phyloP scores from a whole-genome alignment of 1,140 invertebrate species.

The Atta cephalotes region DNA sequence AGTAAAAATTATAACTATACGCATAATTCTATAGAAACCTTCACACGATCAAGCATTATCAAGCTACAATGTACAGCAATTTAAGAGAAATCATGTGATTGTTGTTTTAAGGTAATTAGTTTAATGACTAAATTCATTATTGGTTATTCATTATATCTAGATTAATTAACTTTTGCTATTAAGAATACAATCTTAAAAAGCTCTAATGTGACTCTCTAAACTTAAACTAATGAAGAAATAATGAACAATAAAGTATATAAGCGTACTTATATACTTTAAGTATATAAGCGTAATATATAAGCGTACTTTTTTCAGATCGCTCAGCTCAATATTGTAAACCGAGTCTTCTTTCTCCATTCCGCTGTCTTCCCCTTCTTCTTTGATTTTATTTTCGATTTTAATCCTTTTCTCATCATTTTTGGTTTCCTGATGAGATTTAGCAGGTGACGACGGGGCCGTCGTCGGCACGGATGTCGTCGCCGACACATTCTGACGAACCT shows the following conservation, averaged over 20 bases:
- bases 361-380: slow-evolving; percentile 81
- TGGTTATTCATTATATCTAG: slow-evolving; percentile 4
- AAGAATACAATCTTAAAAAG: not conserved
- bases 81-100: slow-evolving; percentile 35
- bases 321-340: slow-evolving; percentile 78
- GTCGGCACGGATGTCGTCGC: slow-evolving; percentile 76
- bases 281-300: too few species aligned
- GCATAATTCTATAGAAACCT: not conserved
- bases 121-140: slow-evolving; percentile 47
- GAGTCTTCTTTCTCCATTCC: slow-evolving; percentile 84
- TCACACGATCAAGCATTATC: slow-evolving; percentile 23
- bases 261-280: too few species aligned
- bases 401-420: slow-evolving; percentile 55
- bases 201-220: not conserved
- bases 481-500: slow-evolving; percentile 82
- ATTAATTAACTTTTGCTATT: slow-evolving; percentile 24
- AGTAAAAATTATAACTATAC: slow-evolving; percentile 22
- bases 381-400: slow-evolving; percentile 72
- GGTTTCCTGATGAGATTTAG: slow-evolving; percentile 53
- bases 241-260: not conserved
- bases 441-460: slow-evolving; percentile 71
- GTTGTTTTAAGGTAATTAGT: slow-evolving; percentile 10
- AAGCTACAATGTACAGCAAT: not conserved
- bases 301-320: slow-evolving; percentile 83
- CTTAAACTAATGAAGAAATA: slow-evolving; percentile 10